Evolutionary conservation across 2,113 vertebrate species (phyloP).

Genomic region (Epinephelus lanceolatus): DNA sequence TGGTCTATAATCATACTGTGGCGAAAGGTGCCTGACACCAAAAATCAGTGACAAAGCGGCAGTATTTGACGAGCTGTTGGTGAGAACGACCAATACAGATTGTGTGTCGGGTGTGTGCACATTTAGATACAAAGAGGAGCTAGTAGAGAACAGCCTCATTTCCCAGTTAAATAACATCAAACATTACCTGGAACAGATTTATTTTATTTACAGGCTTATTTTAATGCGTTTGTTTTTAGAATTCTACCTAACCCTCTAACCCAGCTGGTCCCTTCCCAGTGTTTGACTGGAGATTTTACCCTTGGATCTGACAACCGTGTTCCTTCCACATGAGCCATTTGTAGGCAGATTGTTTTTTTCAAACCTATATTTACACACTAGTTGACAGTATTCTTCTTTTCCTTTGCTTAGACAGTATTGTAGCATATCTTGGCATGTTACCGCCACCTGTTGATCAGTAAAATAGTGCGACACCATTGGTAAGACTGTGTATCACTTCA

Average conservation of each 20-base stretch:
- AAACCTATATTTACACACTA: neutral
- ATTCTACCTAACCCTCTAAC: no score
- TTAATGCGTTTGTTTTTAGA: no score
- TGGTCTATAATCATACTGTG: no score
- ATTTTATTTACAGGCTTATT: neutral
- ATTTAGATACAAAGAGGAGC: neutral
- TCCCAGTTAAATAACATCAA: neutral
- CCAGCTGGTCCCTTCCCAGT: no score
- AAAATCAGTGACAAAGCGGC: no score
- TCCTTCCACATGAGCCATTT: neutral
- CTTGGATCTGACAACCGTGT: neutral
- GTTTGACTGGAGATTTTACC: no score
- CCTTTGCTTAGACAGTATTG: neutral
- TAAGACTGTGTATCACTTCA: neutral
- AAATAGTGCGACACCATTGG: neutral
- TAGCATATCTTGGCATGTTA: neutral
- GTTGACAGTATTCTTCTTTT: neutral
- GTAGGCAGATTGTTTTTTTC: neutral
- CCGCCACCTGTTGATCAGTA: neutral
- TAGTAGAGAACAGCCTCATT: neutral
- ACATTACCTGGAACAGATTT: neutral
- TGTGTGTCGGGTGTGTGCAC: neutral
- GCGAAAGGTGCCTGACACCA: no score
- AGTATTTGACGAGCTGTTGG: no score
- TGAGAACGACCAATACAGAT: neutral